Evolutionary conservation across 2,888 invertebrate species (phyloP).

Genomic region (Arctia plantaginis): DNA sequence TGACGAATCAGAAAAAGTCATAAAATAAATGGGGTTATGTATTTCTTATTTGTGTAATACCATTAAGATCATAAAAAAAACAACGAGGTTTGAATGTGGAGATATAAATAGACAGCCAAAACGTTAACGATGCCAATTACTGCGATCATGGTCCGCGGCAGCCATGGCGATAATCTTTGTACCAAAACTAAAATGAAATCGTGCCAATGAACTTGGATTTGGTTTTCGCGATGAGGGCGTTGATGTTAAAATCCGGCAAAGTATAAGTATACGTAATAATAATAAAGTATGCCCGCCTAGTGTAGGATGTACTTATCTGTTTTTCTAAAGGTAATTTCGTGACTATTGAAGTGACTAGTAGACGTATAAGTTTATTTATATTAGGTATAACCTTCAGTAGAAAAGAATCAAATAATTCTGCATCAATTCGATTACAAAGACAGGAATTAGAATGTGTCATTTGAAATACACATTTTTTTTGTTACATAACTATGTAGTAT

Average conservation of each 20-base stretch:
- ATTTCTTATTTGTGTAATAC: neutral
- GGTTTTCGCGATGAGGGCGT: conserved; percentile 64
- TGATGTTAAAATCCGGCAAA: conserved; percentile 65
- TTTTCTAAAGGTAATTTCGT: conserved; percentile 24
- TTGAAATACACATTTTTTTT: neutral
- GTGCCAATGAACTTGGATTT: conserved; percentile 82
- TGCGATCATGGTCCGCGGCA: conserved; percentile 68
- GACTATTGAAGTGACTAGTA: conserved; percentile 46
- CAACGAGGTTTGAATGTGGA: conserved; percentile 23
- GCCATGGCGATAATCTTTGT: conserved; percentile 66
- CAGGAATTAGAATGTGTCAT: conserved; percentile 7
- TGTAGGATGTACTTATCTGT: conserved; percentile 29
- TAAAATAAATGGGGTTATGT: neutral
- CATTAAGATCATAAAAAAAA: conserved; percentile 8
- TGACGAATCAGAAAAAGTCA: neutral
- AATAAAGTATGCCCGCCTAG: conserved; percentile 39
- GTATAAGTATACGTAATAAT: conserved; percentile 45
- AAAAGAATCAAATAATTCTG: conserved; percentile 37
- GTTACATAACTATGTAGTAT: neutral
- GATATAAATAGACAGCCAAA: conserved; percentile 48
- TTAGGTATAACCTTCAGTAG: conserved; percentile 31
- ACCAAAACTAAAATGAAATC: conserved; percentile 62
- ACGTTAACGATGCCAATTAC: conserved; percentile 64
- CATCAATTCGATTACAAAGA: conserved; percentile 27
- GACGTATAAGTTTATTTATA: conserved; percentile 43